Evolutionary conservation across 1,140 invertebrate species (phyloP), one percentile per base, ranked within the genome.

Genomic region (Neodiprion lecontei): DNA sequence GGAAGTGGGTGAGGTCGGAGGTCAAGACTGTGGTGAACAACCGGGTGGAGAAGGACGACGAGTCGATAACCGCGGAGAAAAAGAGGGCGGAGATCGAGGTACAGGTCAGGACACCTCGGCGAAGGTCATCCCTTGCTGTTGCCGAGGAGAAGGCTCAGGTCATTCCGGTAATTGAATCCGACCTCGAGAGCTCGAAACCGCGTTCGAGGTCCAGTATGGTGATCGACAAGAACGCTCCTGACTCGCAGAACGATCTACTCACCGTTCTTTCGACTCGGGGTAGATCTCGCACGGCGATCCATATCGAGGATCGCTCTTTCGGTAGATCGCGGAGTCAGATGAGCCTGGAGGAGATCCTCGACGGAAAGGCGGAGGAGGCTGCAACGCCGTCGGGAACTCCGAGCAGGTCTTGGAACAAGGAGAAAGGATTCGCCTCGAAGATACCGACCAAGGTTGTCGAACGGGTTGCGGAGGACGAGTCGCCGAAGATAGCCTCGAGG

Each of bases 291-390:
- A 85, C 84, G 8, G 81, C 83, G 7, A 86, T 87, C 67, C 83
- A 85, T 76, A 79, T 86, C 0, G 80, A 85, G 49, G 85, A 86
- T 4, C 75, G 75, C 0, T 80, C 72, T 5, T 82, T 84, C n/a
- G 77, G 79, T 1, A 78, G 77, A 17, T 80, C 83, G 0, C 83
- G 81, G 14, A 83, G 82, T 40, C 84, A 87, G 23, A 85, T 86
- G 83, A 85, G 82, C 21, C 67, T 87, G 8, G 86, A 87, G 21
- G 86, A 87, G 17, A 86, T 86, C 23, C 75, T 87, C 1, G 77
- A 77, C 1, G 80, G 79, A 7, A 85, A 83, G 48, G 8, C 70
- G 0, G 81, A 83, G 0, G 67, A n/a, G 67, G 70, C 21, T 47
- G 53, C 5, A 17, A 40, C 12, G 68, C 67, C 28, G 48, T 21